Conservation (phyloP, 2,113 vertebrate genomes). For the Lates calcarifer region DNA sequence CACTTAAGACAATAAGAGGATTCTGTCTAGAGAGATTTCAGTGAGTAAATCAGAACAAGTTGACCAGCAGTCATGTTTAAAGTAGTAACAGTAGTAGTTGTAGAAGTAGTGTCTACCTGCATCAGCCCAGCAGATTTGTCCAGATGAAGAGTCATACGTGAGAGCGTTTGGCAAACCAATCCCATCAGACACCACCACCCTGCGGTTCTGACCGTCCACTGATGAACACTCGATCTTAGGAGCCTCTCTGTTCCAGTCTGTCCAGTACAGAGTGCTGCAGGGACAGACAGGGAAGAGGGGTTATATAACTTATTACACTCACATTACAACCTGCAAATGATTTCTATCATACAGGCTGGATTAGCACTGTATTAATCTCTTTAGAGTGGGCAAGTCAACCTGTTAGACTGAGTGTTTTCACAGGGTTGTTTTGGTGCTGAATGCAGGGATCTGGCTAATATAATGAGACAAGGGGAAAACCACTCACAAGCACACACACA, state of each 20-base stretch:
- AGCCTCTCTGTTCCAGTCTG: slow-evolving; percentile 97
- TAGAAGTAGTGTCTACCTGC: slow-evolving; percentile 86
- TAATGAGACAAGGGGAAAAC: slow-evolving; percentile 40
- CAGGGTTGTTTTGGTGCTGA: slow-evolving; percentile 1
- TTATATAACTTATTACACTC: neutral
- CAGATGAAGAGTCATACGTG: slow-evolving; percentile 89
- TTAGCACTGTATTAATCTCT: neutral
- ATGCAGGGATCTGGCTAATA: slow-evolving; percentile 39
- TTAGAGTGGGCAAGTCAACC: neutral
- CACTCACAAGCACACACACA: slow-evolving; percentile 7
- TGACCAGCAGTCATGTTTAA: neutral
- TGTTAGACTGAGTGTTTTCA: neutral
- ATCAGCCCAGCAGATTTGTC: slow-evolving; percentile 95
- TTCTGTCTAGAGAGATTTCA: no score
- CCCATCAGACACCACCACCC: slow-evolving; percentile 91
- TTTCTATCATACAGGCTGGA: neutral
- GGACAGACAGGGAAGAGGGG: neutral
- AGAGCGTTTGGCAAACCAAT: slow-evolving; percentile 94
- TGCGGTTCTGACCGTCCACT: slow-evolving; percentile 89
- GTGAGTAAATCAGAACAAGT: no score
- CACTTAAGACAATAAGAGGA: no score
- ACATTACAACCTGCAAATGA: neutral
- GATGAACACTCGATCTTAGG: slow-evolving; percentile 94
- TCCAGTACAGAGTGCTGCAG: slow-evolving; percentile 94
- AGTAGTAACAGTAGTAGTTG: slow-evolving; percentile 47